Conservation (phyloP, 1,140 invertebrate genomes). For the Theocolax elegans region DNA sequence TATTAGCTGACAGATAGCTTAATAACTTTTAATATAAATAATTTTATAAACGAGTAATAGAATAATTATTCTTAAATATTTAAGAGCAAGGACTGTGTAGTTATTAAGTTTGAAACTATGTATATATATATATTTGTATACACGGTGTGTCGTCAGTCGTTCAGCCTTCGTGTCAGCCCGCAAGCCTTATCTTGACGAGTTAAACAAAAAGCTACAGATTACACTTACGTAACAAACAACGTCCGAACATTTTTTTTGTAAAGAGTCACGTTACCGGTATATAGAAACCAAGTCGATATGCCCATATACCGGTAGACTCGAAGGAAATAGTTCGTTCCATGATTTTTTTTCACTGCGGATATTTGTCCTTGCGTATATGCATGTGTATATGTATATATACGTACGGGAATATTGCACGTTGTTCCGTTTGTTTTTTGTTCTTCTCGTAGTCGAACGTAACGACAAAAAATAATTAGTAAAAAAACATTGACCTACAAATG, state of each 20-base stretch:
- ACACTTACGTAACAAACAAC: slow-evolving; percentile 31
- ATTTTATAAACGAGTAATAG: no score
- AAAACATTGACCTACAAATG: not conserved
- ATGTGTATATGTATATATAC: no score
- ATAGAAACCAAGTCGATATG: slow-evolving; percentile 10
- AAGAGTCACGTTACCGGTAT: slow-evolving; percentile 20
- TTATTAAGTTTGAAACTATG: slow-evolving; percentile 15
- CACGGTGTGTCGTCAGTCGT: slow-evolving; percentile 28
- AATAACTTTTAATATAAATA: no score
- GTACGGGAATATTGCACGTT: not conserved
- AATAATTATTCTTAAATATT: slow-evolving; percentile 26
- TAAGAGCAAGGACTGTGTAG: not conserved
- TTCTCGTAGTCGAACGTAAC: no score
- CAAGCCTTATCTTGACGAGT: slow-evolving; percentile 31
- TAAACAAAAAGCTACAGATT: slow-evolving; percentile 38
- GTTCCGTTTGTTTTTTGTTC: not conserved
- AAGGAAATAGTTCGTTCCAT: slow-evolving; percentile 15
- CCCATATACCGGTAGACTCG: slow-evolving; percentile 1
- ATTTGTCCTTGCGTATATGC: slow-evolving; percentile 2
- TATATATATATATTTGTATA: no score
- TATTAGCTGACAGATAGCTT: no score
- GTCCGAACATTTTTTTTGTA: slow-evolving; percentile 32
- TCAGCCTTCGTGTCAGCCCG: slow-evolving; percentile 31
- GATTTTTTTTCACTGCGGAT: slow-evolving; percentile 7
- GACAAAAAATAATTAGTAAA: not conserved